Evolutionary conservation across 2,113 vertebrate species (phyloP), one percentile per base, ranked within the genome.

Genomic region (Rhadina sibilatrix): DNA sequence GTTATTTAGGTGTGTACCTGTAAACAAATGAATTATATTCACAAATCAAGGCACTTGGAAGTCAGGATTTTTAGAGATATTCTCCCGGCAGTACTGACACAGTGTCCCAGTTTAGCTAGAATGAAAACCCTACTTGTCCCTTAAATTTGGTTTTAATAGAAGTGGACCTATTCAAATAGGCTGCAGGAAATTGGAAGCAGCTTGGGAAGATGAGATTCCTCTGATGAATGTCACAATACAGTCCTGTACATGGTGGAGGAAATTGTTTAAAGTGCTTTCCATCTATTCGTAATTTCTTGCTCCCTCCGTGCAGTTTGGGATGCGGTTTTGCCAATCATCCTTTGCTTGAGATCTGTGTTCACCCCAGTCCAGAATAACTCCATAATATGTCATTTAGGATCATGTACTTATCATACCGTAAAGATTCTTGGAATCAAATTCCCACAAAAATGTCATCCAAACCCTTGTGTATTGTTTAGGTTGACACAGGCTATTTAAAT

Each of bases 401-500:
- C 68, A 75, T 6, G 42, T 77, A 85, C 44, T 90, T 88, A 81
- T 72, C 71, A 56, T n/a, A 85, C 35, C 0, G 0, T 74, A 71
- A 83, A 77, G 87, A 90, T 74, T 54, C 79, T 74, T 40, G 37
- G 78, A 96, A 94, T 92, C 54, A 74, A 96, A 94, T 79, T 72
- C 64, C 85, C 38, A 50, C 52, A 44, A 56, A 92, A 93, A 91
- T n/a, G 70, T 80, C 87, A 94, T 56, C 82, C 75, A 80, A 80
- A 80, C 82, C 82, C 79, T n/a, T 81, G 79, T 74, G 75, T 38
- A 94, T 83, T 94, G 70, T 95, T 93, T 80, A 88, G 47, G 66
- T 77, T 85, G 92, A 96, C 90, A 83, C 12, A 93, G 63, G 85
- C 63, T 95, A 96, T 96, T 96, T 95, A 97, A 97, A 97, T 93